Base-by-base conservation (phyloP, 2,797 vertebrate species). In the Rhinichthys osculus region DNA sequence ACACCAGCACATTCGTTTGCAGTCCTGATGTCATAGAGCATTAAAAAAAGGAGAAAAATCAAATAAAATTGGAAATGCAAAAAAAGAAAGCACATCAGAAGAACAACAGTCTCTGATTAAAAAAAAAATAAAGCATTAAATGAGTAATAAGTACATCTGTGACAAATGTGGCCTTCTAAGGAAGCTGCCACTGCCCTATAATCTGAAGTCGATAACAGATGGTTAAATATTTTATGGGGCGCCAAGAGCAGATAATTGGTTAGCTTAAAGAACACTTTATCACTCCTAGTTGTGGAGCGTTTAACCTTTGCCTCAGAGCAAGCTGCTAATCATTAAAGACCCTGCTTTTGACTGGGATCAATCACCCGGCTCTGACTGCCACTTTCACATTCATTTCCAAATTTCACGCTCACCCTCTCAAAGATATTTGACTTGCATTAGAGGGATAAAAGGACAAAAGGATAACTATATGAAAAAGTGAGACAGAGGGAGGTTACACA, bases 161-260 rank as follows among this genome's bases (percentile, higher is more conserved):
- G 67, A 44, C 82, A 81, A 72, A 67, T 52, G 79, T 66, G 70
- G 44, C 62, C 64, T 87, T 87, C 40, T 84, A 79, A 85, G 87
- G 82, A 89, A 87, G 78, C 67, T 89, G 69, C 80, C 81, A 85
- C 8, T 87, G 83, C 62, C 27, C 73, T 52, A 85, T 90, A 89
- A 90, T 90, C 82, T 85, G 52, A 89, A 90, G 89, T 89, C 86
- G 69, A 89, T 92, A 90, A 78, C 89, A 91, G 89, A 89, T 88
- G 86, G 88, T 92, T 91, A 90, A 90, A 90, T 89, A 89, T 91
- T 91, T 89, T 79, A 90, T 90, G 87, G 84, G 73, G 89, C 70
- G 35, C 87, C 87, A 84, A 90, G 86, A 78, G 86, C 64, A 86
- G 87, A 88, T 90, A 91, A 91, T 91, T 90, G 88, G 87, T 89